A percentile compares a stretch with the other conserved stretches of the same genome.
Evolutionary conservation across 2,888 invertebrate genomes (phyloP).

Genomic region (Scelioninae gen. 1): DNA sequence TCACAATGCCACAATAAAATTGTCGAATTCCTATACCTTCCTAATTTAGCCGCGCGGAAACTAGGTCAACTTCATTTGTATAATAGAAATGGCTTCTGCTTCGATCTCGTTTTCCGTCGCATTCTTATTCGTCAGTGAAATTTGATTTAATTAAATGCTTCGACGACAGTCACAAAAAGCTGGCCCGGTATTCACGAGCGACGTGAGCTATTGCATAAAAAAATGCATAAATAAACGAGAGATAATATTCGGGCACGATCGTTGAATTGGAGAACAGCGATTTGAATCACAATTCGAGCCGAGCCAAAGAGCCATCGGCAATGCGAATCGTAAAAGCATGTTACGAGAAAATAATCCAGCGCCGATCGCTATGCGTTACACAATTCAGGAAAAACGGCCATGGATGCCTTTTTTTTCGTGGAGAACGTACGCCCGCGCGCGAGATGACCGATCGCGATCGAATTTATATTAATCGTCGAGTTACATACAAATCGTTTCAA

Average conservation of each 20-base stretch:
- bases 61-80: conserved; percentile 19
- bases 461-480: conserved; percentile 42
- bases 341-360: conserved; percentile 72
- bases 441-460: conserved; percentile 56
- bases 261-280: conserved; percentile 51
- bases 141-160: conserved; percentile 24
- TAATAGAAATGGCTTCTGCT: not conserved
- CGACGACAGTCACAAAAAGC: conserved; percentile 12
- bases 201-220: conserved; percentile 19
- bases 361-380: conserved; percentile 72
- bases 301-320: conserved; percentile 62
- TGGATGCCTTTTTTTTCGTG: conserved; percentile 46
- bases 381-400: conserved; percentile 70
- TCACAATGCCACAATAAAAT: conserved; percentile 39
- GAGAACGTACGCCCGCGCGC: conserved; percentile 53
- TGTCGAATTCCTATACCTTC: conserved; percentile 29
- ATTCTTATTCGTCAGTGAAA: conserved; percentile 14
- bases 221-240: conserved; percentile 44
- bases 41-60: conserved; percentile 34
- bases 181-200: not conserved
- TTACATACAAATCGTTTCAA: not conserved
- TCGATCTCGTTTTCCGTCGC: conserved; percentile 6
- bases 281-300: conserved; percentile 58
- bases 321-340: conserved; percentile 71
- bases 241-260: conserved; percentile 52